Evolutionary conservation across 1,140 invertebrate species (phyloP).

Genomic region (Nebria ingens): DNA sequence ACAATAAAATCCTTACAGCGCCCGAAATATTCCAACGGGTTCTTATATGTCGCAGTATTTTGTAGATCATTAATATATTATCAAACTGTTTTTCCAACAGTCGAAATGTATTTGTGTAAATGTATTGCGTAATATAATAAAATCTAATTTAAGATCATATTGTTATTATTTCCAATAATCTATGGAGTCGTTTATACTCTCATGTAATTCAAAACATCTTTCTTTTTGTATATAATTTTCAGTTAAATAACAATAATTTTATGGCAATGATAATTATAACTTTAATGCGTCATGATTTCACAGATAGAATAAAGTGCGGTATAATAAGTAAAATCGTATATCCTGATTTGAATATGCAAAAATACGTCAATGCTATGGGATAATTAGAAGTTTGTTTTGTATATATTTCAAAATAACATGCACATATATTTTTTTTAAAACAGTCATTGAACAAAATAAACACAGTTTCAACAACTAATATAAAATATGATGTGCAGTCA

Average conservation of each 20-base stretch:
- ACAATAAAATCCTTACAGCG: not conserved
- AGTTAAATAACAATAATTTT: not conserved
- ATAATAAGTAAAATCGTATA: too few species aligned
- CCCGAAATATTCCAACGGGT: not conserved
- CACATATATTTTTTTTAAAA: too few species aligned
- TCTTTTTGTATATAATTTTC: not conserved
- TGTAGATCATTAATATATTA: not conserved
- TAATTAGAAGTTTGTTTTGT: too few species aligned
- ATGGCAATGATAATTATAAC: not conserved
- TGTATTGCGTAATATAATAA: not conserved
- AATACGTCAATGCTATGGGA: too few species aligned
- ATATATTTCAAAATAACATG: too few species aligned
- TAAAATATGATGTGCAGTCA: too few species aligned
- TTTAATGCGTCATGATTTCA: not conserved
- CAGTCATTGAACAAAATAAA: too few species aligned
- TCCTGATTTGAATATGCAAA: too few species aligned
- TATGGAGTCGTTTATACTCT: not conserved
- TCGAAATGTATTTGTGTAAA: constrained; percentile 1
- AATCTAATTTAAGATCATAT: not conserved
- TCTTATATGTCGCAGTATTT: constrained; percentile 1
- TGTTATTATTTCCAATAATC: too few species aligned
- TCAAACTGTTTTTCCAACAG: not conserved
- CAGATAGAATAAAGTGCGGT: too few species aligned
- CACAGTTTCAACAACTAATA: too few species aligned
- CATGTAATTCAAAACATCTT: not conserved